Evolutionary conservation across 2,797 vertebrate genomes (phyloP), one percentile per base, ranked within the genome.

Genomic region (Platyrinchus mystaceus): DNA sequence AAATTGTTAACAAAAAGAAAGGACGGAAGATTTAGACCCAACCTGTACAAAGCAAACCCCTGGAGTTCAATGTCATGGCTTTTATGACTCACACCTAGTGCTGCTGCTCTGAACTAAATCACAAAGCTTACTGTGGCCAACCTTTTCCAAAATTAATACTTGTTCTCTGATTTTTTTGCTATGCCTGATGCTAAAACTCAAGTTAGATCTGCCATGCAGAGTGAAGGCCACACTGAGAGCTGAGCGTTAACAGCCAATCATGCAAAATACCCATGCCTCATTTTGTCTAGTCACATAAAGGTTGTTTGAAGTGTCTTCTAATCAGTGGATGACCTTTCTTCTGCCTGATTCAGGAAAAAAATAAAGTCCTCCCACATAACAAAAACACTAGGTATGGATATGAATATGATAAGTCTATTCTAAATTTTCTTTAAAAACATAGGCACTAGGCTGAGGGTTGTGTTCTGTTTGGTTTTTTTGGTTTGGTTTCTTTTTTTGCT

Each of bases 381-480:
- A 82, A 55, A 85, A 76, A 37, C 2, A 2, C 7, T 80, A 52
- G 17, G 7, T 43, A 53, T 43, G 10, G 14, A 49, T 49, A 82
- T 24, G 11, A 66, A 73, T 69, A 67, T 14, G 28, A 3, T n/a
- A 78, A 81, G 3, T 32, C 21, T 50, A 28, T 32, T 39, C 5
- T 23, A 39, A 43, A 52, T 39, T 77, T 55, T 76, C 37, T 53
- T 62, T 5, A 1, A 37, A 84, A 85, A 75, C 9, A 3, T 18
- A 22, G 16, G 4, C 20, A 56, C 64, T 52, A 87, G 9, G 10
- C 14, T 63, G 7, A n/a, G 28, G 1, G 6, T 2, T 0, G 7
- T 2, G 18, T 5, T 5, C 7, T 39, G 10, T 4, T 49, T 14
- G 2, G 1, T 0, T 32, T 18, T 53, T 62, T 36, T 36, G 1